Evolutionary conservation across 2,797 vertebrate species (phyloP).

Genomic region (Chaenodraco wilsoni): DNA sequence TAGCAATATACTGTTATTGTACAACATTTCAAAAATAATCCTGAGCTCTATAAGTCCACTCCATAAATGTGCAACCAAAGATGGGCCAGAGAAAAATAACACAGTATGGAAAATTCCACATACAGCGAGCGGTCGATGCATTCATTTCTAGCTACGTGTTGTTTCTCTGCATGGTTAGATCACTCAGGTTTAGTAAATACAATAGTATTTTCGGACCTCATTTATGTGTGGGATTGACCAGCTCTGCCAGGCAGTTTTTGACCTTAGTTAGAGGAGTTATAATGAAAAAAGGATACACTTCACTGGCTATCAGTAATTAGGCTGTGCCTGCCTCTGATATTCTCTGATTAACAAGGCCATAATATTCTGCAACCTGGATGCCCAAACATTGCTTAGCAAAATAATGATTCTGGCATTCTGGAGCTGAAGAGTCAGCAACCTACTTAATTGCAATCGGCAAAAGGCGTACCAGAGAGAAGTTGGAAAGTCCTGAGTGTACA

Average conservation of each 20-base stretch:
- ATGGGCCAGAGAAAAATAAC: too few relatives aligned
- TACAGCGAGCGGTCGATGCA: too few relatives aligned
- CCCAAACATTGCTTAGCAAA: constrained; percentile 45
- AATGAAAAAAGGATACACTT: constrained; percentile 26
- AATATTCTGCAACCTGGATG: constrained; percentile 32
- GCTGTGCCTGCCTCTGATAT: constrained; percentile 13
- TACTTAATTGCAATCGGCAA: constrained; percentile 52
- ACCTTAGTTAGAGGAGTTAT: constrained; percentile 6
- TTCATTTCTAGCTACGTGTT: too few relatives aligned
- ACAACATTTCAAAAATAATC: too few relatives aligned
- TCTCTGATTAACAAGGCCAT: constrained; percentile 41
- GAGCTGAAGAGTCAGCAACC: constrained; percentile 57
- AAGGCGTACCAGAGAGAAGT: constrained; percentile 1
- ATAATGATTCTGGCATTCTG: constrained; percentile 39
- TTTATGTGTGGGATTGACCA: not conserved
- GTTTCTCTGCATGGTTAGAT: not conserved
- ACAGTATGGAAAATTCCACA: too few relatives aligned
- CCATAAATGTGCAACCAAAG: too few relatives aligned
- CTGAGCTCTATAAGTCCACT: too few relatives aligned
- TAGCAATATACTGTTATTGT: too few relatives aligned
- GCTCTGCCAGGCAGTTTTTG: constrained; percentile 8
- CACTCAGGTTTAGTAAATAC: not conserved
- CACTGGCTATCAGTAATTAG: constrained; percentile 38
- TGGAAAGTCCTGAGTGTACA: constrained; percentile 4
- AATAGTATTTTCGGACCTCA: not conserved